Base-by-base conservation (phyloP, 2,888 invertebrate genomes). In the Byasa hedistus region DNA sequence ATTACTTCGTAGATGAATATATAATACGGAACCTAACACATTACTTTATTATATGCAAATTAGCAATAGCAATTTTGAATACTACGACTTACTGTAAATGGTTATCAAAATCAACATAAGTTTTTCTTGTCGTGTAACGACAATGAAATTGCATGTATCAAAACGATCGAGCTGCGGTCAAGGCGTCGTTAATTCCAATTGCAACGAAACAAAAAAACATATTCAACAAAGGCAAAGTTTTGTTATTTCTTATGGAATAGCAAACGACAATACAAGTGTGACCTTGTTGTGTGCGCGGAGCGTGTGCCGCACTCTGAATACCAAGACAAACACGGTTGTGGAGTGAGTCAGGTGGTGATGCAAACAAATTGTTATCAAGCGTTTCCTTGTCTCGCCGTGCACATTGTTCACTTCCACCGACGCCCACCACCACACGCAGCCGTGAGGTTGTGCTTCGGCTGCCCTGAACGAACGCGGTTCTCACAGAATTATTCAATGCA, bases 301-400 rank as follows among this genome's bases (percentile, higher is more conserved):
- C 57, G 66, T 57, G 68, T 68, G 68, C 67, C 68, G 65, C 58
- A 65, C 67, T 63, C 56, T 60, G 69, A 69, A 69, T 71, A 73
- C 72, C 71, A 71, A 69, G 68, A 58, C 58, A 59, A 58, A 48
- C 51, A 54, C 65, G 57, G 61, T 62, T 61, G 52, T 59, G 44
- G 39, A 51, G 57, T 72, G 73, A 73, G 62, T 73, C 73, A 73
- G 68, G 65, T 67, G 68, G 68, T 74, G 73, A 74, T 74, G 71
- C 69, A 72, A 72, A 68, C 71, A 61, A 64, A 70, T 69, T 69
- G 69, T 67, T 70, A 71, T 69, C 71, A 69, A 58, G 36, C 65
- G 65, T 69, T 72, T 71, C 69, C 69, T 70, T 61, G 58, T 63
- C 69, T 57, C 67, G 57, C 55, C 51, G 56, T 62, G 36, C 60